Evolutionary conservation across 2,113 vertebrate species (phyloP), one percentile per base, ranked within the genome.

Genomic region (Sakesphorus luctuosus): DNA sequence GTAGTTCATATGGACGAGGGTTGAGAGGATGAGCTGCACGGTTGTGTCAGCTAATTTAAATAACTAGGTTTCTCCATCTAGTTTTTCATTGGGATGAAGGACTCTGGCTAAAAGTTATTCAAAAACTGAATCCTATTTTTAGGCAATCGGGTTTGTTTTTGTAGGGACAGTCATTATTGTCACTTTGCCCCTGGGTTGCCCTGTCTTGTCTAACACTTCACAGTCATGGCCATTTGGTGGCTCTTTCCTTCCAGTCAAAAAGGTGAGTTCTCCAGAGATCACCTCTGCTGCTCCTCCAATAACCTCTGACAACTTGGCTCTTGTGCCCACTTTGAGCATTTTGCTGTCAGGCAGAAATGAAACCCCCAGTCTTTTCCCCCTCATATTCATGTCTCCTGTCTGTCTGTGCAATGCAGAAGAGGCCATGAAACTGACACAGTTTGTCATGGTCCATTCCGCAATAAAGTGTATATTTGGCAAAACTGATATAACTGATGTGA

Each of bases 381-480:
- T 71, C 7, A 6, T 52, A 56, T 81, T 90, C 62, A 65, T 8
- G 10, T 82, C 61, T 84, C 69, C 36, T 73, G 38, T 55, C 71
- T 89, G 35, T 75, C 16, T 9, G 14, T 69, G 62, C 29, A 56
- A 26, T 16, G 40, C 40, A 66, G 23, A 10, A 73, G 18, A 59
- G 86, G 36, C 43, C 67, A 53, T 9, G 81, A 76, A 65, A 69
- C 61, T 92, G 77, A 78, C 79, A 47, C 58, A 80, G 73, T 95
- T 92, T 97, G 96, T 66, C 89, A 68, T 87, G 90, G 92, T 76
- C 91, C 84, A 58, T 95, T 86, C 81, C 75, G 78, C 81, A 92
- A 65, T 85, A 80, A 93, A 91, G 65, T 3, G 1, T 46, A 47
- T 10, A 67, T n/a, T 83, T 98, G 96, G 94, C 90, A 97, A 96